A percentile compares a stretch with the other conserved stretches of the same genome.
Evolutionary conservation across 1,140 invertebrate species (phyloP).

Genomic region (Branchinecta lynchi): DNA sequence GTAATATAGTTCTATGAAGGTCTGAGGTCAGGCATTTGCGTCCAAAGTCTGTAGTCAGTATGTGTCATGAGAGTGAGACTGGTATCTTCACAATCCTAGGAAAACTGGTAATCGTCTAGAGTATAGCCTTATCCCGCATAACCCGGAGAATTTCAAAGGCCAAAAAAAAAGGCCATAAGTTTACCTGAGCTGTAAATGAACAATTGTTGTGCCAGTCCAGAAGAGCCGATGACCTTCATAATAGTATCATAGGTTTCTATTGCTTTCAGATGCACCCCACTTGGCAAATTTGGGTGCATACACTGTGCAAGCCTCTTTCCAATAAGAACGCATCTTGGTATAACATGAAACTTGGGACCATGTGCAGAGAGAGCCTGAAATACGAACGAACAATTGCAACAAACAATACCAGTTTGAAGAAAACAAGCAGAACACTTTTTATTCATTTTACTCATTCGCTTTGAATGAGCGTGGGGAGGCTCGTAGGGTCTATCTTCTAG

Average conservation of each 20-base stretch:
- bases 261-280: conserved; percentile 82
- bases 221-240: conserved; percentile 75
- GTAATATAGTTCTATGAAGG: too few species aligned
- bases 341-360: conserved; percentile 53
- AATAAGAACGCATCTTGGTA: conserved; percentile 76
- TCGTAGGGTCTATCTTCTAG: too few species aligned
- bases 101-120: too few species aligned
- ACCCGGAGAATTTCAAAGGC: background rate
- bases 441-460: too few species aligned
- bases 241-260: conserved; percentile 86
- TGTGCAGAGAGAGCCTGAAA: conserved; percentile 41
- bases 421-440: too few species aligned
- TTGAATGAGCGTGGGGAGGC: too few species aligned
- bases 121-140: too few species aligned
- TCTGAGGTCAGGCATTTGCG: too few species aligned
- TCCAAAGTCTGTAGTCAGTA: too few species aligned
- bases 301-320: conserved; percentile 87
- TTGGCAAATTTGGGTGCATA: conserved; percentile 80
- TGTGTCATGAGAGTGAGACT: too few species aligned
- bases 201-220: conserved; percentile 61
- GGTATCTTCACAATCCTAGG: too few species aligned
- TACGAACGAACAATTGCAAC: background rate
- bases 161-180: background rate
- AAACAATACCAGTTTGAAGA: too few species aligned
- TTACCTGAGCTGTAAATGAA: conserved; percentile 68